These are phyloP conservation scores for Egretta garzetta DNA, from an alignment of 2,113 vertebrate species.

Conservation along the genomic window DNA sequence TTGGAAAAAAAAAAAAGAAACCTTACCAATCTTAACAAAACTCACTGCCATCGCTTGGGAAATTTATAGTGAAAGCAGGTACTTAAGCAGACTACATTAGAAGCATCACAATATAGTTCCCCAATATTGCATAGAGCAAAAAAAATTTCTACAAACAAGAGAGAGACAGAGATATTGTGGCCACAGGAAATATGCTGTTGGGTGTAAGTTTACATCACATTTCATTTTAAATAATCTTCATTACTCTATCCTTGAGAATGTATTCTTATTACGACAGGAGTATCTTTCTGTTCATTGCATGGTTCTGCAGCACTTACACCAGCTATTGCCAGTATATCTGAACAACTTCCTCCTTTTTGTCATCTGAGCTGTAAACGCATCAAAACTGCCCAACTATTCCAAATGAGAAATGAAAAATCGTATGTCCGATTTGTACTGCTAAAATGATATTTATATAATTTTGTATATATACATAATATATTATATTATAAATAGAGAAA, in stretches of 20 bases:
- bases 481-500: not conserved
- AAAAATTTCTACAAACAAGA: not conserved
- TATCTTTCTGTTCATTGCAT: not conserved
- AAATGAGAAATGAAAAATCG: not conserved
- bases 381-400: not conserved
- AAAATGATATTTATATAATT: too few species aligned
- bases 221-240: not conserved
- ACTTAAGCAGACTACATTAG: not conserved
- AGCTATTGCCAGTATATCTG: too few species aligned
- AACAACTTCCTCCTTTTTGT: not conserved
- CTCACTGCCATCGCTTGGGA: not conserved
- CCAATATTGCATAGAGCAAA: not conserved
- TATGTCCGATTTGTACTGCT: not conserved
- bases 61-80: not conserved
- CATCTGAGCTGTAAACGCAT: not conserved
- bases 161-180: not conserved
- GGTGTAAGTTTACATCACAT: not conserved
- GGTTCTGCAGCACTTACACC: not conserved
- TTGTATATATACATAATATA: too few species aligned
- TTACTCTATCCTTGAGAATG: not conserved
- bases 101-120: not conserved
- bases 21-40: not conserved
- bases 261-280: not conserved
- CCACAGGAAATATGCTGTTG: not conserved
- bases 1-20: not conserved